Evolutionary conservation across 1,140 invertebrate species (phyloP), one percentile per base, ranked within the genome.

Genomic region (Araneus ventricosus): DNA sequence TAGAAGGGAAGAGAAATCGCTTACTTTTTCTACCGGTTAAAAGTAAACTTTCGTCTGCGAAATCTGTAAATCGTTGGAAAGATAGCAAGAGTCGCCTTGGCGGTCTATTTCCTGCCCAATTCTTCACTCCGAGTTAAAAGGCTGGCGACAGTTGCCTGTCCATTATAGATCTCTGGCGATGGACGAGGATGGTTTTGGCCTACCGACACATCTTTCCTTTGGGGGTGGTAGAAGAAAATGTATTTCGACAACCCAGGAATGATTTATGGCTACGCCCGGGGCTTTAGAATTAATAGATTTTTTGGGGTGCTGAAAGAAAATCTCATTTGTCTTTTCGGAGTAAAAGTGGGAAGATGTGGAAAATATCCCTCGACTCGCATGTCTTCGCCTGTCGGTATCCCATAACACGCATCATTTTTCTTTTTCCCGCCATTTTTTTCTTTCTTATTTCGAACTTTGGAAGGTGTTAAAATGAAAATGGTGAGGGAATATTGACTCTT

Each of bases 281-380:
- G 27, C 24, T 27, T 67, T 67, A 67, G 63, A 67, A 67, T 67
- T 67, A 67, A 67, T 67, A 67, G 63, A 67, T 67, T 67, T 63
- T 67, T 67, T 14, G 63, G 45, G n/a, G 24, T 27, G 27, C 63
- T 30, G 27, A 67, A 67, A 67, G 63, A 67, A 67, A 67, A 67
- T 67, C 63, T 30, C 63, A 67, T 67, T 67, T 67, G 63, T 67
- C 63, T 67, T 67, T 67, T n/a, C 8, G 63, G 27, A 67, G 63
- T 67, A 30, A 30, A 67, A 67, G 63, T 67, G 63, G 63, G 27
- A 27, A n/a, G 63, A 27, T 10, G 63, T n/a, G n/a, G 27, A 27
- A 63, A 30, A 67, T 67, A 67, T 10, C n/a, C 27, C 63, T 20
- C 3, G 27, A 67, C 27, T 27, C n/a, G 24, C n/a, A 30, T 67